phyloP scores from a whole-genome alignment of 2,888 invertebrate genomes.

The Cordylochernes scorpioides region DNA sequence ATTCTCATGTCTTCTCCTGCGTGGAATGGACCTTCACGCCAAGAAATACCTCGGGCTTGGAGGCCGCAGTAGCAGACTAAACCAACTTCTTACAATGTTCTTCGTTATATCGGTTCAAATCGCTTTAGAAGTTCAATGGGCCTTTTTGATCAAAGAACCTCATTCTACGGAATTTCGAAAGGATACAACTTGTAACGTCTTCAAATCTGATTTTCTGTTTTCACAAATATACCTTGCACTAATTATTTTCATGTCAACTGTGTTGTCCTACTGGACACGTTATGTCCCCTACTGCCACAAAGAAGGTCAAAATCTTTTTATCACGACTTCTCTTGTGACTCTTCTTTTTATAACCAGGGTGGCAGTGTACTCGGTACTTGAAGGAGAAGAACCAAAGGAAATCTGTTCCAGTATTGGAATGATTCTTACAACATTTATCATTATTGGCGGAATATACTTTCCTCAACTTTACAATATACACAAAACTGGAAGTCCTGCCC shows the following conservation, averaged over 20 bases:
- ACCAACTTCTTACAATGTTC: slow-evolving; percentile 13
- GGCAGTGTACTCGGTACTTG: slow-evolving; percentile 6
- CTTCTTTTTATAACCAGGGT: slow-evolving; percentile 6
- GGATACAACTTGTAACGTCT: slow-evolving; percentile 2
- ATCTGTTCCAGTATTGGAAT: slow-evolving; percentile 7
- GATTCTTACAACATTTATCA: slow-evolving; percentile 5
- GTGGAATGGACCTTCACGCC: slow-evolving; percentile 22
- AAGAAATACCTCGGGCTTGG: slow-evolving; percentile 21
- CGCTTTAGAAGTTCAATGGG: slow-evolving; percentile 12
- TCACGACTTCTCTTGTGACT: slow-evolving; percentile 4
- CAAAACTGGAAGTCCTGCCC: slow-evolving; percentile 10
- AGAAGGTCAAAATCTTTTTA: slow-evolving; percentile 6
- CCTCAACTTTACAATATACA: slow-evolving; percentile 11
- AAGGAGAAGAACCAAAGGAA: slow-evolving; percentile 4
- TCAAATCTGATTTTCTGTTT: slow-evolving; percentile 5
- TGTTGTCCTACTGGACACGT: slow-evolving; percentile 4
- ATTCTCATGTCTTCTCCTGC: slow-evolving; percentile 21
- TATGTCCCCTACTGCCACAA: slow-evolving; percentile 6
- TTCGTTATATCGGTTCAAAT: slow-evolving; percentile 13
- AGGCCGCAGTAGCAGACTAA: slow-evolving; percentile 15
- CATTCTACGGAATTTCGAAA: slow-evolving; percentile 1
- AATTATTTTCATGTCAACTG: slow-evolving; percentile 4
- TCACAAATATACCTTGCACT: slow-evolving; percentile 6
- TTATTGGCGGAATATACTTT: slow-evolving; percentile 9
- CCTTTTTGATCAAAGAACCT: slow-evolving; percentile 7